Evolutionary conservation across 2,113 vertebrate species (phyloP).

Genomic region (Tauraco erythrolophus): DNA sequence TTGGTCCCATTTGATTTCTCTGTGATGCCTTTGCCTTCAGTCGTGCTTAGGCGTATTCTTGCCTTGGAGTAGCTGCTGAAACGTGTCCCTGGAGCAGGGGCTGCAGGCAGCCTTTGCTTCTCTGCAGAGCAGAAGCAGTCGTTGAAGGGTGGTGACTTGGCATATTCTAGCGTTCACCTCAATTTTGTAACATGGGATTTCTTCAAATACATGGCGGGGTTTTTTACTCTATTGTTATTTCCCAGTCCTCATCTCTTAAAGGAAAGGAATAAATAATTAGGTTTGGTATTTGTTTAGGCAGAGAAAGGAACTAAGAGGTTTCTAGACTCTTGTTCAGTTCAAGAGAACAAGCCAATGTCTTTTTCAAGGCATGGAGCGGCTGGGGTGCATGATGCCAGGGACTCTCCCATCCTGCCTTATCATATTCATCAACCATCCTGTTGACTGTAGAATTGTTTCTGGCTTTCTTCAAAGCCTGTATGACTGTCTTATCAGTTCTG

Average conservation of each 20-base stretch:
- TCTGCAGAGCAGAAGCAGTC: not conserved
- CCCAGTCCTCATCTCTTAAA: not conserved
- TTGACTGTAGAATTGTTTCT: constrained; percentile 16
- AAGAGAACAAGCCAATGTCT: not conserved
- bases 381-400: not conserved
- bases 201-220: not conserved
- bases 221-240: not conserved
- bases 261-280: not conserved
- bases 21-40: not conserved
- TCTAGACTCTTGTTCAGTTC: not conserved
- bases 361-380: not conserved
- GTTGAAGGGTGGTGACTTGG: not conserved
- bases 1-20: not conserved
- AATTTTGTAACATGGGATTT: not conserved
- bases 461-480: constrained; percentile 16
- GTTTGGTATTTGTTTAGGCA: not conserved
- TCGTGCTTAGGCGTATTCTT: rapidly evolving
- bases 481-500: not conserved
- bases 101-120: not conserved
- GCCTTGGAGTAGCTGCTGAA: not conserved
- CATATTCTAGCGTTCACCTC: rapidly evolving
- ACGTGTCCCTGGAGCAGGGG: not conserved
- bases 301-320: not conserved
- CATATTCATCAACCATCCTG: constrained; percentile 61
- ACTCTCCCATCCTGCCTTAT: constrained; percentile 71